phyloP scores from a whole-genome alignment of 2,113 vertebrate species.

The Cebidichthys violaceus region DNA sequence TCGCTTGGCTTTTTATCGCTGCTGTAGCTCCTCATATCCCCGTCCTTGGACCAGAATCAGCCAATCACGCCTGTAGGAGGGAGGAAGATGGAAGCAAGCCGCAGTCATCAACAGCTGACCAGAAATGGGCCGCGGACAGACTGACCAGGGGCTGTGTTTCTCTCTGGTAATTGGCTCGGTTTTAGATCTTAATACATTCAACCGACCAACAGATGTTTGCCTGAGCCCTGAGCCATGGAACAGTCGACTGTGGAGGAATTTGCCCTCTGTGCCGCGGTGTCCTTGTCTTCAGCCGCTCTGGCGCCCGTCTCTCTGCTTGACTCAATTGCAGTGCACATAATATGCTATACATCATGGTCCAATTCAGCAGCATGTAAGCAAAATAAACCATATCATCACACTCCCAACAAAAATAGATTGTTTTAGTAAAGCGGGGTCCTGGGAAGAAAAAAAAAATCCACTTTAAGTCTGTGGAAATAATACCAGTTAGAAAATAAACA shows the following conservation, averaged over 20 bases:
- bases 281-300: slow-evolving; percentile 60
- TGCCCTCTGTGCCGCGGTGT: slow-evolving; percentile 44
- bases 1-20: slow-evolving; percentile 69
- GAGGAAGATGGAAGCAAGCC: slow-evolving; percentile 51
- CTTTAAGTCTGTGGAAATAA: not conserved
- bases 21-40: slow-evolving; percentile 62
- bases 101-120: slow-evolving; percentile 68
- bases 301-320: slow-evolving; percentile 33
- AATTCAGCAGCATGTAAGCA: slow-evolving; percentile 19
- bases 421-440: not conserved
- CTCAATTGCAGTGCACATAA: slow-evolving; percentile 33
- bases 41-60: slow-evolving; percentile 74
- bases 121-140: slow-evolving; percentile 58
- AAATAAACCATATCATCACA: slow-evolving; percentile 1
- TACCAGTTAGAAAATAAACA: not conserved
- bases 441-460: not conserved
- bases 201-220: slow-evolving; percentile 79
- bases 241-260: slow-evolving; percentile 68
- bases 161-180: slow-evolving; percentile 72
- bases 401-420: not conserved
- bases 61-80: slow-evolving; percentile 56
- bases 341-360: slow-evolving; percentile 12
- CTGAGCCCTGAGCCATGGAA: slow-evolving; percentile 63
- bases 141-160: slow-evolving; percentile 70
- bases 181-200: slow-evolving; percentile 73